phyloP scores from a whole-genome alignment of 1,140 invertebrate species.

The Drosophila triauraria region DNA sequence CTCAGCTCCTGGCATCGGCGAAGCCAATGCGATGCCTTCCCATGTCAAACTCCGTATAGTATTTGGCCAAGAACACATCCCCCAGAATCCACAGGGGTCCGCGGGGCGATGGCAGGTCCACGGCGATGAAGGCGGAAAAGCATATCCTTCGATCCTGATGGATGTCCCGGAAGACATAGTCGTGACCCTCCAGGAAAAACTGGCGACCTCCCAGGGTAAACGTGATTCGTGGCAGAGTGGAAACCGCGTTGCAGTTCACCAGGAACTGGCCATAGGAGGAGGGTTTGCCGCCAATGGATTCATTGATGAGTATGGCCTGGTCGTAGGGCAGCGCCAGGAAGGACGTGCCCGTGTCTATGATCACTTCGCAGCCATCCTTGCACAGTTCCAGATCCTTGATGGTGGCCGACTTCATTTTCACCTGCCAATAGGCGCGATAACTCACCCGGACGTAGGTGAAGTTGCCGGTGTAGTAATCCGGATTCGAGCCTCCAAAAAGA shows the following conservation, averaged over 20 bases:
- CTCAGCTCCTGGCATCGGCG: slow-evolving; percentile 62
- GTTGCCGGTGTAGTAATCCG: slow-evolving; percentile 62
- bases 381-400: slow-evolving; percentile 80
- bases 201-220: slow-evolving; percentile 60
- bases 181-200: slow-evolving; percentile 55
- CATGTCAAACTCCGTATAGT: slow-evolving; percentile 90
- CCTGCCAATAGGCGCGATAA: slow-evolving; percentile 79
- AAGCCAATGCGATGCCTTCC: slow-evolving; percentile 89
- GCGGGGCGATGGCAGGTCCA: slow-evolving; percentile 64
- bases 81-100: slow-evolving; percentile 78
- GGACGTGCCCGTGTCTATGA: slow-evolving; percentile 92
- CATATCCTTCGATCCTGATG: slow-evolving; percentile 46
- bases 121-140: slow-evolving; percentile 68
- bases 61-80: slow-evolving; percentile 90
- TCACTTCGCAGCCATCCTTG: slow-evolving; percentile 87
- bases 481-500: slow-evolving; percentile 79
- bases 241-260: slow-evolving; percentile 54
- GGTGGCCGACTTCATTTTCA: slow-evolving; percentile 62
- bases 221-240: slow-evolving; percentile 51
- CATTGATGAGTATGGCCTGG: slow-evolving; percentile 64
- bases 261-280: slow-evolving; percentile 60
- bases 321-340: slow-evolving; percentile 89
- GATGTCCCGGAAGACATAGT: slow-evolving; percentile 72
- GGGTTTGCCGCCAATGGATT: slow-evolving; percentile 61
- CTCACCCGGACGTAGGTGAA: slow-evolving; percentile 77